Conservation (phyloP, 2,888 invertebrate species). For the Acanthococcus lagerstroemiae region DNA sequence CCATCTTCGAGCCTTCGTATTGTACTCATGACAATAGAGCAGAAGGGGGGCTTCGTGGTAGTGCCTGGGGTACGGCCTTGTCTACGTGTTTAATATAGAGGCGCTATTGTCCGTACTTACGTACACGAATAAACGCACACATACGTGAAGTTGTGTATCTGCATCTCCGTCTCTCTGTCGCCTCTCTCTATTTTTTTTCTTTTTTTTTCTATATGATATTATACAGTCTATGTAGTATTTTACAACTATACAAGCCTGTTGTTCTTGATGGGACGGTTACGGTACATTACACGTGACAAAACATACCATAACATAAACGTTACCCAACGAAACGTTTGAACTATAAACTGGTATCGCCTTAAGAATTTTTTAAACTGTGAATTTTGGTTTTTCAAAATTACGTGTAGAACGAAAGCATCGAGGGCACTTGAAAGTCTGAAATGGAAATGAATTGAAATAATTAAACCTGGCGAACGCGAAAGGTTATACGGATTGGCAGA, state of each 20-base stretch:
- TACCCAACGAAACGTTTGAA: conserved; percentile 16
- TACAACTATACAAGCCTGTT: neutral
- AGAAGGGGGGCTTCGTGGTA: conserved; percentile 21
- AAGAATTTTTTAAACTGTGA: too few species aligned
- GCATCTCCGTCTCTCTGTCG: neutral
- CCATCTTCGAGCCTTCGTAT: conserved; percentile 28
- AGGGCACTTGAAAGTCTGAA: too few species aligned
- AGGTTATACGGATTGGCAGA: too few species aligned
- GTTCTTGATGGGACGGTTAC: conserved; percentile 29
- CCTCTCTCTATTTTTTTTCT: neutral
- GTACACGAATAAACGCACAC: conserved; percentile 4
- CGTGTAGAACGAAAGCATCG: too few species aligned
- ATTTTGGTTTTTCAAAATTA: too few species aligned
- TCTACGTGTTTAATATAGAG: conserved; percentile 31
- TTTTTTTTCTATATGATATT: neutral
- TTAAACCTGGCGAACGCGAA: too few species aligned
- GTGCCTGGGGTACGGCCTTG: conserved; percentile 30
- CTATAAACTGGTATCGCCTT: too few species aligned
- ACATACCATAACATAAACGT: conserved; percentile 21
- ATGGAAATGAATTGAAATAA: too few species aligned
- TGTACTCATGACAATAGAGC: conserved; percentile 26
- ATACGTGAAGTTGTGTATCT: neutral
- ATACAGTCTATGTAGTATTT: neutral
- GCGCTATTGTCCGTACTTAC: conserved; percentile 27
- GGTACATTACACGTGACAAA: conserved; percentile 24